Evolutionary conservation across 2,797 vertebrate species (phyloP).

Genomic region (Pachyuromys duprasi): DNA sequence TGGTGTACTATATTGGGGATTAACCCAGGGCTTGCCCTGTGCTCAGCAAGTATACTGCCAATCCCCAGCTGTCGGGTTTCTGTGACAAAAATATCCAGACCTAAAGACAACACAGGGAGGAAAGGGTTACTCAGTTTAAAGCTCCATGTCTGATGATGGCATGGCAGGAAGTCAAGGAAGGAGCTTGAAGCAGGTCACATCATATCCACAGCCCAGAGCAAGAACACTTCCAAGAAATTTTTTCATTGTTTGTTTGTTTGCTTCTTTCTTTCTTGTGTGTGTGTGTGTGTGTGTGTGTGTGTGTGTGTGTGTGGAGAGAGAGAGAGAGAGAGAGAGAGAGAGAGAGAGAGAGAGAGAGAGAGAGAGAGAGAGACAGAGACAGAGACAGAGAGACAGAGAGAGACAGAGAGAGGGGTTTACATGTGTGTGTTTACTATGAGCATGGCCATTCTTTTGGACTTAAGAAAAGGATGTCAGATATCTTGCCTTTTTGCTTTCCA

Average conservation of each 20-base stretch:
- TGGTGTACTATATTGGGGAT: not conserved
- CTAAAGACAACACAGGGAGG: too few relatives aligned
- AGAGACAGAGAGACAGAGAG: not conserved
- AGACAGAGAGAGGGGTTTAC: not conserved
- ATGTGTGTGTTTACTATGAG: not conserved
- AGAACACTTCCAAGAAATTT: too few relatives aligned
- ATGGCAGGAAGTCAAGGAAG: too few relatives aligned
- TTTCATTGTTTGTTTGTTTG: too few relatives aligned
- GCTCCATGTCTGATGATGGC: too few relatives aligned
- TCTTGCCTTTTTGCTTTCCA: not conserved
- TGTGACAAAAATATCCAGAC: not conserved
- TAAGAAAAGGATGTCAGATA: not conserved
- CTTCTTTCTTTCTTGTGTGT: not conserved
- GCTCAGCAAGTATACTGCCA: not conserved
- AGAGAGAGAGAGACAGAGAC: not conserved
- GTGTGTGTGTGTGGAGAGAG: not conserved
- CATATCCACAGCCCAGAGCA: too few relatives aligned
- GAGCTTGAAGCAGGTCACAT: too few relatives aligned
- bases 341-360: not conserved
- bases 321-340: not conserved
- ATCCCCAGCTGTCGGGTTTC: not conserved
- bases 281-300: not conserved
- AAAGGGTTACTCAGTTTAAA: too few relatives aligned
- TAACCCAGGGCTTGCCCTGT: not conserved
- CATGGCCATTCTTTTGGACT: not conserved